Percentiles rank a stretch among this genome's conserved stretches.
Evolutionary conservation across 2,888 invertebrate genomes (phyloP).

Genomic region (Scaptomyza caliginosa): DNA sequence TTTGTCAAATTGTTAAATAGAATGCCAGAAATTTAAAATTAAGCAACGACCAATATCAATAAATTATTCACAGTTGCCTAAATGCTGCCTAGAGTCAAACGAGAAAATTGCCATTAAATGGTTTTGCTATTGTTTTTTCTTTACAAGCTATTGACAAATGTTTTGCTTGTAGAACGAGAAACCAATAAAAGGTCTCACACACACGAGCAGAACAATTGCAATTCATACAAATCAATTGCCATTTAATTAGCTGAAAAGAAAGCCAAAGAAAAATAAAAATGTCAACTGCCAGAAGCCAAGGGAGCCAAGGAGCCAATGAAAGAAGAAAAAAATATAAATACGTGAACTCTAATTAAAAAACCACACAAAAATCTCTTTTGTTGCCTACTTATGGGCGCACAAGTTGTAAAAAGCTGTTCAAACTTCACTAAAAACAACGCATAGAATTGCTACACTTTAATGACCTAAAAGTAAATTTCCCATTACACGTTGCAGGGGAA

Average conservation of each 20-base stretch:
- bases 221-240: conserved; percentile 50
- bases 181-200: conserved; percentile 9
- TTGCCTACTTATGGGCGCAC: conserved; percentile 8
- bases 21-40: conserved; percentile 1
- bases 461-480: background rate
- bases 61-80: conserved; percentile 31
- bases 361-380: conserved; percentile 2
- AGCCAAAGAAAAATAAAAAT: conserved; percentile 21
- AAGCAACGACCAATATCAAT: conserved; percentile 49
- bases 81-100: conserved; percentile 8
- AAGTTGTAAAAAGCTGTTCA: no score
- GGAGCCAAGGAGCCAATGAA: conserved; percentile 21
- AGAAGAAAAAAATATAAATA: background rate
- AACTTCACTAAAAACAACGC: no score
- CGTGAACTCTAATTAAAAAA: background rate
- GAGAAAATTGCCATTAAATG: conserved; percentile 29
- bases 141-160: conserved; percentile 38
- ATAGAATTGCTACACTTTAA: no score
- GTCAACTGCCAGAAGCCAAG: conserved; percentile 2
- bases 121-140: no score
- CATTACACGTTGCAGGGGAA: background rate
- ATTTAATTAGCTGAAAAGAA: conserved; percentile 50
- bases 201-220: conserved; percentile 4
- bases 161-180: conserved; percentile 9
- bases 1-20: background rate